Conservation (phyloP, 2,888 invertebrate genomes). For the Hesperia comma region DNA sequence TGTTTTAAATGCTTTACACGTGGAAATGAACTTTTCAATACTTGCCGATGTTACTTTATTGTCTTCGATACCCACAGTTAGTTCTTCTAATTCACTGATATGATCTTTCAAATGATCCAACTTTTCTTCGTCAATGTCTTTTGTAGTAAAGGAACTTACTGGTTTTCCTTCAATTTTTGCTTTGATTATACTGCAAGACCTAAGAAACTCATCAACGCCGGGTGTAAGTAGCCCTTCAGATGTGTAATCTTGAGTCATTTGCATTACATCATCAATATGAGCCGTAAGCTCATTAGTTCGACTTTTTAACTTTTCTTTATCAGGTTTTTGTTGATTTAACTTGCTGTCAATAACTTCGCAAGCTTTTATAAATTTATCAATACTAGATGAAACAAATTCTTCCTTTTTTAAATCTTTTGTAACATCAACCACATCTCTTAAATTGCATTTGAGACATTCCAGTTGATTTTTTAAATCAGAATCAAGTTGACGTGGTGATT, state of each 20-base stretch:
- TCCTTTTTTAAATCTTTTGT: conserved; percentile 45
- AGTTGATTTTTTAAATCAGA: conserved; percentile 41
- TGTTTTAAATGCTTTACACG: conserved; percentile 51
- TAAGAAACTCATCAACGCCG: conserved; percentile 49
- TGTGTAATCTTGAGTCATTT: conserved; percentile 49
- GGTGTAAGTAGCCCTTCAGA: conserved; percentile 45
- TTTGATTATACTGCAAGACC: conserved; percentile 49
- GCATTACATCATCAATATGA: conserved; percentile 50
- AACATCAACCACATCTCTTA: conserved; percentile 46
- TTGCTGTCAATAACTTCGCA: conserved; percentile 47
- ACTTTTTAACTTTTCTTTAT: conserved; percentile 32
- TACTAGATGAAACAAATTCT: conserved; percentile 41
- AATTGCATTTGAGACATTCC: conserved; percentile 46
- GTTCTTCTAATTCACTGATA: conserved; percentile 45
- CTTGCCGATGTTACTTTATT: conserved; percentile 43
- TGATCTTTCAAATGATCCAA: conserved; percentile 46
- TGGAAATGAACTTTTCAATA: conserved; percentile 48
- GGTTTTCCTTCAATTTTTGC: conserved; percentile 46
- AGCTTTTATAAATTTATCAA: conserved; percentile 46
- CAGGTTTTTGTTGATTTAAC: conserved; percentile 35
- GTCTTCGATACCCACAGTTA: conserved; percentile 44
- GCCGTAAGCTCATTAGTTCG: conserved; percentile 45
- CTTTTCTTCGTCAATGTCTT: conserved; percentile 38
- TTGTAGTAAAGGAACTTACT: neutral
- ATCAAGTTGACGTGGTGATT: conserved; percentile 18